Evolutionary conservation across 2,113 vertebrate genomes (phyloP).

Genomic region (Hyperopisus bebe): DNA sequence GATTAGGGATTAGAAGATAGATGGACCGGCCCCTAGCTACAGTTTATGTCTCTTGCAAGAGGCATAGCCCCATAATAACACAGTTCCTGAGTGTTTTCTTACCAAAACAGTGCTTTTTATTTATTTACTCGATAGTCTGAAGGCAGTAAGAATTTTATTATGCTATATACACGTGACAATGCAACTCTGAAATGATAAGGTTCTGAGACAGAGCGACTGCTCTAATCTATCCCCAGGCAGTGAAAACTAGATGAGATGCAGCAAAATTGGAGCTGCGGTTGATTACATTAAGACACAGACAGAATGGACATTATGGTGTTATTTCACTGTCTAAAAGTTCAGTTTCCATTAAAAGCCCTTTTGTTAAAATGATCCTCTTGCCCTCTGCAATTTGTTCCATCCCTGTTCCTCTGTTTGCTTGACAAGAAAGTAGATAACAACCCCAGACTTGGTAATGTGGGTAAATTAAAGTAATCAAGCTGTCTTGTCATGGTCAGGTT

Average conservation of each 20-base stretch:
- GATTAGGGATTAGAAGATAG: neutral
- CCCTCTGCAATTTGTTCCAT: conserved; percentile 46
- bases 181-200: neutral
- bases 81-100: neutral
- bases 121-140: neutral
- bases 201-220: neutral
- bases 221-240: neutral
- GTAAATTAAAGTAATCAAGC: conserved; percentile 68
- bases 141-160: neutral
- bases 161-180: neutral
- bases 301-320: conserved; percentile 47
- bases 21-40: neutral
- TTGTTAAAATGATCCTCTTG: conserved; percentile 23
- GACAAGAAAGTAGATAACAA: conserved; percentile 66
- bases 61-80: neutral
- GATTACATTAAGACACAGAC: conserved; percentile 22
- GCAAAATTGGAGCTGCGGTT: neutral
- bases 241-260: neutral
- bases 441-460: conserved; percentile 47
- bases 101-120: neutral
- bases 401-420: conserved; percentile 57
- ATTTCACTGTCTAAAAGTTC: conserved; percentile 48
- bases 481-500: conserved; percentile 63
- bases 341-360: conserved; percentile 45
- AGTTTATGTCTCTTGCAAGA: neutral